Base-by-base conservation (phyloP, 2,113 vertebrate species). In the Pristiophorus japonicus region DNA sequence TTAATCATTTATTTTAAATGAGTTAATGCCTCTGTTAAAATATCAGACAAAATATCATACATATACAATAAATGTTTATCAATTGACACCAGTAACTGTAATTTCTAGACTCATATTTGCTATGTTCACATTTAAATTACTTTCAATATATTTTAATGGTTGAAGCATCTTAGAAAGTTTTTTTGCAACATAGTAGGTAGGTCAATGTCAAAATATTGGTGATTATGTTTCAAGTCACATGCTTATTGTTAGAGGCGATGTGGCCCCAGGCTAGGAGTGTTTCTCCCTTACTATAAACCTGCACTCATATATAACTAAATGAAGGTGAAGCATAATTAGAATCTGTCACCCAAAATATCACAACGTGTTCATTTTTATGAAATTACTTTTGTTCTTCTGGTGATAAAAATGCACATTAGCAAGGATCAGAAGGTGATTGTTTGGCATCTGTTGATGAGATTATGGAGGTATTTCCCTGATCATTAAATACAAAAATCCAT, bases 161-260 rank as follows among this genome's bases (percentile, higher is more conserved):
- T 94, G 67, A 45, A 94, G 63, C 22, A 70, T 45, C 67, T 67
- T 67, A 45, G 10, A 45, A 94, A 94, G 38, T 94, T 66, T 20
- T 66, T 94, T 94, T 94, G 92, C 92, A 94, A 45, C 18, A 94
- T 27, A 27, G 65, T 67, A 30, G 38, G n/a, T 66, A 65, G n/a
- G 42, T 94, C 20, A 66, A 4, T 94, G 87, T 90, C 87, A 90
- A 90, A 90, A 90, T 90, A 59, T 90, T 90, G 51, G 87, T 51
- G 87, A 90, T 90, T 59, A 90, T 90, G 27, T 90, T 90, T 90
- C 51, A 34, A 59, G 51, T 90, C 87, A 90, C 87, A 59, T 90
- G 47, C 14, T 12, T 90, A 67, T 67, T 66, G 63, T 94, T 94
- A 63, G n/a, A 93, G 18, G 62, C 65, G 90, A 93, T 93, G 59